phyloP scores from a whole-genome alignment of 2,888 invertebrate species.

The Troides oblongomaculatus region DNA sequence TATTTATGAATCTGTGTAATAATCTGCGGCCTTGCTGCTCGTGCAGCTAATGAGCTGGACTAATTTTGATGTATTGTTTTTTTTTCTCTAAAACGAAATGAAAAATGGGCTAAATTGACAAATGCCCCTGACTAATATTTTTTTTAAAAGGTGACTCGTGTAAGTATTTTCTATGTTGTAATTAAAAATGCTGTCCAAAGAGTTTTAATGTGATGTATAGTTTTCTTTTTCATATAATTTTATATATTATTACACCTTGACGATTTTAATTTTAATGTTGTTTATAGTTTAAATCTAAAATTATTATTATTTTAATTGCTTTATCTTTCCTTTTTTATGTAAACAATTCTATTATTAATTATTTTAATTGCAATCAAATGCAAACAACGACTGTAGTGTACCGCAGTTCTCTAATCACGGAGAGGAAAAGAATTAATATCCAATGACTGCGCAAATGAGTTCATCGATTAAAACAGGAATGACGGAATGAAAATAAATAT shows the following conservation, averaged over 20 bases:
- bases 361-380: not conserved
- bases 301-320: not conserved
- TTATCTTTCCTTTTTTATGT: not conserved
- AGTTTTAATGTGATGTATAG: not conserved
- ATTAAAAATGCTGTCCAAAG: not conserved
- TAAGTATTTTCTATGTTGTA: not conserved
- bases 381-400: slow-evolving; percentile 7
- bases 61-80: no score
- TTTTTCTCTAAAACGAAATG: no score
- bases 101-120: no score
- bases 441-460: slow-evolving; percentile 14
- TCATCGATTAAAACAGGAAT: slow-evolving; percentile 10
- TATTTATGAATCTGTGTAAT: no score
- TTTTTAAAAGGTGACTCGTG: not conserved
- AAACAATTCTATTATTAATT: not conserved
- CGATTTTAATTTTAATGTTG: not conserved
- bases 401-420: not conserved
- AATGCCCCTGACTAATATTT: not conserved
- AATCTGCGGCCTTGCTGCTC: no score
- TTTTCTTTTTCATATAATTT: not conserved
- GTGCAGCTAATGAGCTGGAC: no score
- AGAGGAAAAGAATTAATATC: not conserved
- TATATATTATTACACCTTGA: not conserved
- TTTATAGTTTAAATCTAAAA: not conserved
- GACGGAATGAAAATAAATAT: slow-evolving; percentile 12